Evolutionary conservation across 2,888 invertebrate species (phyloP).

Genomic region (Antheraea assamensis): DNA sequence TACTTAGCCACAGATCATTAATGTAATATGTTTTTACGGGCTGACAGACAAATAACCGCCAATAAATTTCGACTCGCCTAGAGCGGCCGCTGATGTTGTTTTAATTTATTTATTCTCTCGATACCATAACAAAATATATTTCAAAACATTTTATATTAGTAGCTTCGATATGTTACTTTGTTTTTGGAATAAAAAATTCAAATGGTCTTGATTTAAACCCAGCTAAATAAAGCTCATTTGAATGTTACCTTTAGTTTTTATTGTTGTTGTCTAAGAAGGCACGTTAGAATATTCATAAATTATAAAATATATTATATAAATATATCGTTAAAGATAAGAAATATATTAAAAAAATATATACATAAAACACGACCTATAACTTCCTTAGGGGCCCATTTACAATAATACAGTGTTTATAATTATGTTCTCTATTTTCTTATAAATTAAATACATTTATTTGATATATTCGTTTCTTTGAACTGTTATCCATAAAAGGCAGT

Average conservation of each 20-base stretch:
- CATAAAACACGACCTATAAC: slow-evolving; percentile 36
- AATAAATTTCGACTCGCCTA: too few relatives aligned
- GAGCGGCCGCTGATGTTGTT: background rate
- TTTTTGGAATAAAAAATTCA: slow-evolving; percentile 36
- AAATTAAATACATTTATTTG: slow-evolving; percentile 46
- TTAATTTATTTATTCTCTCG: background rate
- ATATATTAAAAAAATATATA: slow-evolving; percentile 48
- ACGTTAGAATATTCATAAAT: slow-evolving; percentile 39
- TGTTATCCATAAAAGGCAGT: slow-evolving; percentile 45
- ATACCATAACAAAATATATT: background rate
- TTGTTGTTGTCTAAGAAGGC: slow-evolving; percentile 6
- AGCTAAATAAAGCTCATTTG: slow-evolving; percentile 73
- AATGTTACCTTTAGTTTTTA: slow-evolving; percentile 29
- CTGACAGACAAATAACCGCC: too few relatives aligned
- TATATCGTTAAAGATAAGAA: slow-evolving; percentile 60
- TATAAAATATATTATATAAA: slow-evolving; percentile 60
- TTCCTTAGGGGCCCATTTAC: slow-evolving; percentile 65
- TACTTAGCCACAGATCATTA: too few relatives aligned
- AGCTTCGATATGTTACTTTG: slow-evolving; percentile 25
- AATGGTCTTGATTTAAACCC: slow-evolving; percentile 71
- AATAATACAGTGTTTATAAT: slow-evolving; percentile 46
- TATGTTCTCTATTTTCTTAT: slow-evolving; percentile 68
- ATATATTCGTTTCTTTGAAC: slow-evolving; percentile 18
- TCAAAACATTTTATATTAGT: background rate
- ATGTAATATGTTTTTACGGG: too few relatives aligned